Evolutionary conservation across 2,113 vertebrate species (phyloP), one percentile per base, ranked within the genome.

Genomic region (Ramphastos sulfuratus): DNA sequence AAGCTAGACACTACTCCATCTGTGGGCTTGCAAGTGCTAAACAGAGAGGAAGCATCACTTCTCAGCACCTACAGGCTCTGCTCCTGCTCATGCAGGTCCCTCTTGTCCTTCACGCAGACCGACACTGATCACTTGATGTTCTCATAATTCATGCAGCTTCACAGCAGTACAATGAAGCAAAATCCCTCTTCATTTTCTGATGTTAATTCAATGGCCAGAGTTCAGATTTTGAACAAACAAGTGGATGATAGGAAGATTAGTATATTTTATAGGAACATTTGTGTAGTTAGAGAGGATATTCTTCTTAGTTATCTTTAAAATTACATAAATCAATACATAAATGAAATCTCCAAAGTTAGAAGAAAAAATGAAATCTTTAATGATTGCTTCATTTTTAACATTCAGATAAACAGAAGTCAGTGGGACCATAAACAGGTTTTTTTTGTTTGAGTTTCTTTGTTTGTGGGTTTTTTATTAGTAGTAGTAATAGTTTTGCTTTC

Each of bases 1-100:
- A 33, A 80, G 50, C 31, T 58, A 65, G 31, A 5, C 30, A 0
- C 9, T 9, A 0, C 19, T 48, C 16, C 39, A 56, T 24, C 21
- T 72, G 12, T 42, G 21, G 28, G 17, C 24, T 82, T 14, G 7
- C 35, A 66, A 56, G 12, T 52, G 50, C 50, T 52, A 52, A 52
- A 39, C 2, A 20, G 31, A 70, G 39, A 54, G 19, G 31, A 74
- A 19, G 4, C 17, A 15, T 30, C 2, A 0, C 12, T 24, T 66
- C 82, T 19, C n/a, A 42, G 16, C 10, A 18, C 17, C 70, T 56
- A 24, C 48, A 42, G 13, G 8, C 27, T 44, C 10, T 85, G 48
- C 48, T 60, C 4, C 37, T n/a, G 28, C 54, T 67, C 5, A 12
- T n/a, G 5, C 12, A 15, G 18, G 18, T 56, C 21, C 30, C 27